These are phyloP conservation scores for Aptenodytes patagonicus DNA, from an alignment of 2,113 vertebrate genomes.

Conservation along the genomic window DNA sequence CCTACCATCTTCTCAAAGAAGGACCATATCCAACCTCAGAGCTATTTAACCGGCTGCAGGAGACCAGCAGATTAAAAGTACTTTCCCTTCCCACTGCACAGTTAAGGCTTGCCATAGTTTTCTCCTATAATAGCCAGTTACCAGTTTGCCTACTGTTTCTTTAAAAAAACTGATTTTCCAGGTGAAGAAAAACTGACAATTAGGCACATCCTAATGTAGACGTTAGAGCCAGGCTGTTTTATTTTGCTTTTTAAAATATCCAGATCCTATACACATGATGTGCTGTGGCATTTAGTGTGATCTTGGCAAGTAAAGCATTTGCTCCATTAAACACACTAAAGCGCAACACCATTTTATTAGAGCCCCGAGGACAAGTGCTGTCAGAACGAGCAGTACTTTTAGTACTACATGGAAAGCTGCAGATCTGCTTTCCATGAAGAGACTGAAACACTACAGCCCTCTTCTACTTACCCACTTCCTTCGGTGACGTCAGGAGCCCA, in stretches of 20 bases:
- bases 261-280: not conserved
- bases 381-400: not conserved
- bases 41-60: not conserved
- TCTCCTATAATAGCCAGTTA: not conserved
- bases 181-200: not conserved
- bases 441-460: not conserved
- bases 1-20: not conserved
- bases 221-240: not conserved
- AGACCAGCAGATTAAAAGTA: not conserved
- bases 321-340: not conserved
- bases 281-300: not conserved
- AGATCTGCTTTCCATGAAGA: not conserved
- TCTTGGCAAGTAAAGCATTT: not conserved
- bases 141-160: not conserved
- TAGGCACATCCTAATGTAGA: not conserved
- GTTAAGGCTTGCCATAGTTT: not conserved
- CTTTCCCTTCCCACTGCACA: not conserved
- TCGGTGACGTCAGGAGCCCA: conserved; percentile 89
- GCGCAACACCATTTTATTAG: not conserved
- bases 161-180: not conserved
- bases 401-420: not conserved
- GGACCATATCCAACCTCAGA: not conserved
- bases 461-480: conserved; percentile 89
- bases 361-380: not conserved
- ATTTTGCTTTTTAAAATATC: not conserved